Conservation (phyloP, 2,113 vertebrate species). For the Rhabdomys dilectus region DNA sequence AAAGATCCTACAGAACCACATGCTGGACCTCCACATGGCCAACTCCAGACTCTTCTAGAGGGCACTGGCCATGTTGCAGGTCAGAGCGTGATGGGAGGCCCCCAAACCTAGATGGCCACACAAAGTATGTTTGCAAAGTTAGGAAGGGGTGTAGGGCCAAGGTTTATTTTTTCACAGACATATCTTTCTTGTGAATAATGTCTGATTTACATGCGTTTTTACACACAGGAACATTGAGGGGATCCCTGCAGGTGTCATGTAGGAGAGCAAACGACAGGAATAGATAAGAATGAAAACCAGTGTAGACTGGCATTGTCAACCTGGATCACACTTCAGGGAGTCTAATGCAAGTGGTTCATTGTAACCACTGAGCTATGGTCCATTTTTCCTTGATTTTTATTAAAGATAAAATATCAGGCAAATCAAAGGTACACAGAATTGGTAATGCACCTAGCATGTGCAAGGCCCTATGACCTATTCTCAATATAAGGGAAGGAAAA, state of each 20-base stretch:
- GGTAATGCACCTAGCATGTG: no score
- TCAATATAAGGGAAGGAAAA: no score
- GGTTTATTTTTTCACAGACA: not conserved
- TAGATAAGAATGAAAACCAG: no score
- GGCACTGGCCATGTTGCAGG: conserved; percentile 88
- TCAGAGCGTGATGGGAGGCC: not conserved
- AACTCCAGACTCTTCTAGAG: conserved; percentile 90
- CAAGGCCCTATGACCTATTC: no score
- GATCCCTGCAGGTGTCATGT: not conserved
- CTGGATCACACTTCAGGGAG: no score
- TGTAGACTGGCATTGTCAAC: no score
- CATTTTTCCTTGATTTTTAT: no score
- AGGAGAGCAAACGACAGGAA: not conserved
- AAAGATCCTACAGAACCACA: conserved; percentile 89
- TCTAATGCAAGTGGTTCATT: no score
- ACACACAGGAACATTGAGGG: not conserved
- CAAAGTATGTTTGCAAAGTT: not conserved
- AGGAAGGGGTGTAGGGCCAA: not conserved
- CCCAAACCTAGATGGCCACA: not conserved
- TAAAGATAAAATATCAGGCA: no score
- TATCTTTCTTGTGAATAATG: not conserved
- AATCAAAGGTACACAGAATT: no score
- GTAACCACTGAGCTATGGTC: no score
- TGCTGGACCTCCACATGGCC: conserved; percentile 88
- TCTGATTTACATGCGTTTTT: not conserved